Percentiles rank a stretch among this genome's conserved stretches.
These are phyloP conservation scores for Luperina nickerlii DNA, from an alignment of 2,888 invertebrate genomes.

Conservation along the genomic window DNA sequence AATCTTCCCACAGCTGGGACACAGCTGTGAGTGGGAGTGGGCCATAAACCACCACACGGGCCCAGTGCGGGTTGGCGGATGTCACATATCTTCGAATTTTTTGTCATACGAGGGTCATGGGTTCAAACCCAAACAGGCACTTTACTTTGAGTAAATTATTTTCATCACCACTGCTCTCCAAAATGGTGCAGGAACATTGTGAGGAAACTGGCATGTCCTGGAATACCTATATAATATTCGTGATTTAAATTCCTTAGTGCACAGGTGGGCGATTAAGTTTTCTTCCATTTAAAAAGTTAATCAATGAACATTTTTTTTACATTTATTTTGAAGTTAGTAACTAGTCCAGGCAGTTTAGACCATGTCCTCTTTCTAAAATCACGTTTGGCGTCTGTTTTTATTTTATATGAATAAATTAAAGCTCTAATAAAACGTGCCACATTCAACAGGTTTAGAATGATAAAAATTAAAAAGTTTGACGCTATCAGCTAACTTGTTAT, in stretches of 20 bases:
- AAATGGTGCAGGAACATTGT: not conserved
- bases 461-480: slow-evolving; percentile 26
- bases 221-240: not conserved
- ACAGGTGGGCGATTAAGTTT: not conserved
- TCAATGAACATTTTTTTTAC: not conserved
- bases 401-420: slow-evolving; percentile 18
- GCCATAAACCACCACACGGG: no score
- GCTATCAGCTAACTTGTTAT: not conserved
- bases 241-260: not conserved
- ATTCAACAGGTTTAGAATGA: slow-evolving; percentile 38
- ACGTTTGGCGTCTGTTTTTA: slow-evolving; percentile 9
- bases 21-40: no score
- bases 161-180: not conserved
- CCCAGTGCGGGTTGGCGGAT: no score
- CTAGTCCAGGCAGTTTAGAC: no score
- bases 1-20: not conserved
- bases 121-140: not conserved
- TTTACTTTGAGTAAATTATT: not conserved
- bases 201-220: not conserved
- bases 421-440: slow-evolving; percentile 38
- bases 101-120: no score
- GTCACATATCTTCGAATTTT: not conserved
- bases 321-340: not conserved
- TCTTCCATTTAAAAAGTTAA: not conserved
- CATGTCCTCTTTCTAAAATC: not conserved